A percentile compares a stretch with the other conserved stretches of the same genome.
Conservation (phyloP, 2,888 invertebrate genomes). For the Apoda limacodes region DNA sequence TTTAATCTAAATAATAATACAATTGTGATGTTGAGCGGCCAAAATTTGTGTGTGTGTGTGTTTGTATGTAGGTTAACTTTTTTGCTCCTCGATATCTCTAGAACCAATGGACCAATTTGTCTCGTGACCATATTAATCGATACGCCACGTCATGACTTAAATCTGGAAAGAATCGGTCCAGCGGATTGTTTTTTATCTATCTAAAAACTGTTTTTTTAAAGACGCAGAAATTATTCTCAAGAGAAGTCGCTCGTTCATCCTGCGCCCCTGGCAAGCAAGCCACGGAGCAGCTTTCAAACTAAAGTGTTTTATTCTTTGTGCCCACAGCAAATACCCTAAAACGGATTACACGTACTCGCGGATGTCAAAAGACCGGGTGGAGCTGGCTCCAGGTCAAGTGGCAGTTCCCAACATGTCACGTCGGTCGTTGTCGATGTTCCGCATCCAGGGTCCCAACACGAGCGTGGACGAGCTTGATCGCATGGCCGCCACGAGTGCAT, state of each 20-base stretch:
- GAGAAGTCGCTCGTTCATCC: too few relatives aligned
- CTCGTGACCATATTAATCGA: too few relatives aligned
- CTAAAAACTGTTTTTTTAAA: conserved; percentile 3
- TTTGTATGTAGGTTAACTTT: too few relatives aligned
- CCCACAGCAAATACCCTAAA: conserved; percentile 84
- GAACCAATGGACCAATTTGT: too few relatives aligned
- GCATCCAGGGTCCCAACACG: conserved; percentile 55
- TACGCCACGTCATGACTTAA: too few relatives aligned
- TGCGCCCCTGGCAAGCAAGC: too few relatives aligned
- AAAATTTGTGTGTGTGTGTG: too few relatives aligned
- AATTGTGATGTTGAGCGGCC: too few relatives aligned
- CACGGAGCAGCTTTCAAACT: neutral
- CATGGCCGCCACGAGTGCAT: conserved; percentile 31
- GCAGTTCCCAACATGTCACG: conserved; percentile 93
- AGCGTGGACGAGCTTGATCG: conserved; percentile 43
- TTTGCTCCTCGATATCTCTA: too few relatives aligned
- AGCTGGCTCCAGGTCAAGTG: conserved; percentile 82
- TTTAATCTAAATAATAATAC: too few relatives aligned
- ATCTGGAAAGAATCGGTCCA: too few relatives aligned
- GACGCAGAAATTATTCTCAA: too few relatives aligned
- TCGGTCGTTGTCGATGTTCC: conserved; percentile 72
- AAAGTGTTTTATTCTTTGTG: neutral
- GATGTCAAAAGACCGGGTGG: conserved; percentile 83
- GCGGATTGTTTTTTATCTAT: neutral
- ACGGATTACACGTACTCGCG: conserved; percentile 92